Conservation (phyloP, 2,797 vertebrate species). For the Gallirallus australis region DNA sequence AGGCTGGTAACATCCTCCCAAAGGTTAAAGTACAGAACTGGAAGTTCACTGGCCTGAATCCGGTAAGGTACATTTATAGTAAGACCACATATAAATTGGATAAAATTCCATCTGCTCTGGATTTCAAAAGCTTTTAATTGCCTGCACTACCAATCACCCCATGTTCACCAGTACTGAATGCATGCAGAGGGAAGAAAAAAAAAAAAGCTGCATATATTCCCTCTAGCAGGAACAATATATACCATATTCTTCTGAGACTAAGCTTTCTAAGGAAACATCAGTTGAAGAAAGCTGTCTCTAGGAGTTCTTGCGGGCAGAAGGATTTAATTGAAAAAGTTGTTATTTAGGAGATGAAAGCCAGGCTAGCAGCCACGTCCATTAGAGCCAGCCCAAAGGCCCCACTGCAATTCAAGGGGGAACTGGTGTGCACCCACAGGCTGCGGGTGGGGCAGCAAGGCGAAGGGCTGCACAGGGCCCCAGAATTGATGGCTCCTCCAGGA, state of each 20-base stretch:
- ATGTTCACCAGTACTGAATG: background rate
- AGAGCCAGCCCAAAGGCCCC: background rate
- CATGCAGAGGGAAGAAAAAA: rapidly evolving
- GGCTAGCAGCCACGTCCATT: rapidly evolving
- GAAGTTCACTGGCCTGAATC: background rate
- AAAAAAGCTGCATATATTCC: background rate
- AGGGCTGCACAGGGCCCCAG: background rate
- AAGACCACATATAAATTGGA: background rate
- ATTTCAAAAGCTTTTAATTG: conserved; percentile 46
- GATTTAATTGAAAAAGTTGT: background rate
- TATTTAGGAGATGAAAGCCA: background rate
- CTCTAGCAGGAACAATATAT: background rate
- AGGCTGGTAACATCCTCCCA: background rate
- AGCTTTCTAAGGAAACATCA: background rate
- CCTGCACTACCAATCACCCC: background rate
- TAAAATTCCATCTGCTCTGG: conserved; percentile 1
- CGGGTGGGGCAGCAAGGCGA: background rate
- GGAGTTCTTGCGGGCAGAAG: background rate
- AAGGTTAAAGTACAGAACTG: background rate
- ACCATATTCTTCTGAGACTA: background rate
- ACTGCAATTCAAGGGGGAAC: background rate
- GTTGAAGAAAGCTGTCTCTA: background rate
- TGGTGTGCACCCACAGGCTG: background rate
- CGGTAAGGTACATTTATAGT: background rate
- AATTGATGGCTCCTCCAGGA: conserved; percentile 9